phyloP scores from a whole-genome alignment of 1,140 invertebrate species.

The Lordiphosa mommai region DNA sequence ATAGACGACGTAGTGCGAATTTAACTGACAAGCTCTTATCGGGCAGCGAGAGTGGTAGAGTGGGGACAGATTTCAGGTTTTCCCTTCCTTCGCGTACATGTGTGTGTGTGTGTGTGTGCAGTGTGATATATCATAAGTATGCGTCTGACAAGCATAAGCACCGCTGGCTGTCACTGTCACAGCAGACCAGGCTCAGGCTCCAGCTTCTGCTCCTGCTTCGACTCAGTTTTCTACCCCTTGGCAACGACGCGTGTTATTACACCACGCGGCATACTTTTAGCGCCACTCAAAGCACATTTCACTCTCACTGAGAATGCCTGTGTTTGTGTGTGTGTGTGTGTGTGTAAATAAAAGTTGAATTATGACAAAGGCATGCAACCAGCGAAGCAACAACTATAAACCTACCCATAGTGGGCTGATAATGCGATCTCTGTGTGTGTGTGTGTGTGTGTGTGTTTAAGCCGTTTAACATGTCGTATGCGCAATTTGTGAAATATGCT shows the following conservation, averaged over 20 bases:
- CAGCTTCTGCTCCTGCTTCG: not conserved
- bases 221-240: slow-evolving; percentile 3
- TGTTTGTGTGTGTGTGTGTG: slow-evolving; percentile 29
- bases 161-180: slow-evolving; percentile 67
- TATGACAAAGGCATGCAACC: slow-evolving; percentile 62
- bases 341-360: slow-evolving; percentile 71
- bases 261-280: slow-evolving; percentile 73
- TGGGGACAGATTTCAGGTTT: slow-evolving; percentile 11
- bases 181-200: slow-evolving; percentile 22
- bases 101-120: slow-evolving; percentile 21
- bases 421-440: slow-evolving; percentile 48
- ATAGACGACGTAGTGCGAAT: slow-evolving; percentile 42
- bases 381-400: slow-evolving; percentile 27
- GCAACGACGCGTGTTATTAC: slow-evolving; percentile 65
- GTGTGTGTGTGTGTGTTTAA: slow-evolving; percentile 42
- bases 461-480: slow-evolving; percentile 75
- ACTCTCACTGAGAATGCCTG: slow-evolving; percentile 11
- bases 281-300: slow-evolving; percentile 68
- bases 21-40: slow-evolving; percentile 55
- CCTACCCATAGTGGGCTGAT: slow-evolving; percentile 53
- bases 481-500: slow-evolving; percentile 76
- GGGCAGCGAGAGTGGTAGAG: slow-evolving; percentile 24
- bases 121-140: slow-evolving; percentile 69
- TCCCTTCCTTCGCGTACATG: slow-evolving; percentile 3
- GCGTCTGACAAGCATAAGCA: slow-evolving; percentile 75